Conservation (phyloP, 1,140 invertebrate species). For the Rhynchophorus ferrugineus region DNA sequence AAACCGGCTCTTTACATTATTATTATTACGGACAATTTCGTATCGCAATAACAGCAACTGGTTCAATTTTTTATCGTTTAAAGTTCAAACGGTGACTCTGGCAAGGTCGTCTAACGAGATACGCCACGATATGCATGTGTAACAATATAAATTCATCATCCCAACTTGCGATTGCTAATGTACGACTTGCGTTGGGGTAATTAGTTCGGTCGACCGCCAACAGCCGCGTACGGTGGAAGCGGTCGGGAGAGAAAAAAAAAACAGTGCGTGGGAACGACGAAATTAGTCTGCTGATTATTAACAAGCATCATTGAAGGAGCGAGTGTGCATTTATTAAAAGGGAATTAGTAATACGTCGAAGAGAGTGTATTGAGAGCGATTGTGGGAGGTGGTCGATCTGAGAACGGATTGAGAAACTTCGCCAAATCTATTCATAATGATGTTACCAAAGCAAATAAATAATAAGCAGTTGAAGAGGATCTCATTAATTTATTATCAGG, state of each 20-base stretch:
- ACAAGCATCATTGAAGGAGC: neutral
- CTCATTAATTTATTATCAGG: no score
- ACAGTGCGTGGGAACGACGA: constrained; percentile 14
- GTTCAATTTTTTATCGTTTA: constrained; percentile 22
- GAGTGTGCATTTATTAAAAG: neutral
- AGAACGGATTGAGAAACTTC: no score
- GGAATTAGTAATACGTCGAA: neutral
- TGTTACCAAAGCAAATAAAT: no score
- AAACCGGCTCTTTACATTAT: constrained; percentile 12
- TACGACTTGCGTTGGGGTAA: constrained; percentile 14
- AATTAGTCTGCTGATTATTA: constrained; percentile 1
- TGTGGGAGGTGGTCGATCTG: neutral
- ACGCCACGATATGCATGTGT: constrained; percentile 5
- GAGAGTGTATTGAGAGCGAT: neutral
- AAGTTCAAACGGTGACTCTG: constrained; percentile 22
- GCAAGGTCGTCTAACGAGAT: constrained; percentile 15
- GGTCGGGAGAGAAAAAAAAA: neutral
- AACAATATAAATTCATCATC: constrained; percentile 18
- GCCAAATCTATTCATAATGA: no score
- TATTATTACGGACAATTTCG: constrained; percentile 16
- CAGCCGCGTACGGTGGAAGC: no score
- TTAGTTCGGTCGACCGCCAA: constrained; percentile 4
- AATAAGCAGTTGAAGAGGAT: no score
- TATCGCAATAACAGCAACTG: constrained; percentile 13
- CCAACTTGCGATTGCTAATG: constrained; percentile 12